Evolutionary conservation across 1,140 invertebrate genomes (phyloP).

Genomic region (Sarcophaga peregrina): DNA sequence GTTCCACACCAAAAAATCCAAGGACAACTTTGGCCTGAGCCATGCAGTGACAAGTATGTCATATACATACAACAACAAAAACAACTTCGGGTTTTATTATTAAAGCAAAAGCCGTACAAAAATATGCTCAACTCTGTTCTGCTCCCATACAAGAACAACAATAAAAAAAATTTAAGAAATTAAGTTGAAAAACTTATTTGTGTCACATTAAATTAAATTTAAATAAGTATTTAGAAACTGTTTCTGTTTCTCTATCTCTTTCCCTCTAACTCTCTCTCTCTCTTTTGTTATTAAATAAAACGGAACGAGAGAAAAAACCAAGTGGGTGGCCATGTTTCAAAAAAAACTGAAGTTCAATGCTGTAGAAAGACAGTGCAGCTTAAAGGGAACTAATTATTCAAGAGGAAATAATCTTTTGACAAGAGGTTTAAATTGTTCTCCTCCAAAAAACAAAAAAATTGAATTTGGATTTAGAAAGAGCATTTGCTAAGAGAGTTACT

Average conservation of each 20-base stretch:
- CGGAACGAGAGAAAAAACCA: not conserved
- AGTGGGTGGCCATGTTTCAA: not conserved
- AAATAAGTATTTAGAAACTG: not conserved
- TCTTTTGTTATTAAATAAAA: no score
- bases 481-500: no score
- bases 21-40: not conserved
- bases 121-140: no score
- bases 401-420: no score
- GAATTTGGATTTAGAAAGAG: no score
- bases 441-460: no score
- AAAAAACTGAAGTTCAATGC: not conserved
- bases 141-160: not conserved
- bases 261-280: no score
- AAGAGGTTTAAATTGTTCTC: no score
- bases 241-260: no score
- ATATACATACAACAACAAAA: not conserved
- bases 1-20: slow-evolving; percentile 34
- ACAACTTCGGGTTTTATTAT: not conserved
- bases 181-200: slow-evolving; percentile 37
- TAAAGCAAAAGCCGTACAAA: no score
- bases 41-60: slow-evolving; percentile 31
- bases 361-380: no score
- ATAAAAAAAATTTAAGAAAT: not conserved
- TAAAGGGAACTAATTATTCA: no score
- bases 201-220: slow-evolving; percentile 32